Evolutionary conservation across 2,113 vertebrate species (phyloP).

Genomic region (Austrofundulus limnaeus): DNA sequence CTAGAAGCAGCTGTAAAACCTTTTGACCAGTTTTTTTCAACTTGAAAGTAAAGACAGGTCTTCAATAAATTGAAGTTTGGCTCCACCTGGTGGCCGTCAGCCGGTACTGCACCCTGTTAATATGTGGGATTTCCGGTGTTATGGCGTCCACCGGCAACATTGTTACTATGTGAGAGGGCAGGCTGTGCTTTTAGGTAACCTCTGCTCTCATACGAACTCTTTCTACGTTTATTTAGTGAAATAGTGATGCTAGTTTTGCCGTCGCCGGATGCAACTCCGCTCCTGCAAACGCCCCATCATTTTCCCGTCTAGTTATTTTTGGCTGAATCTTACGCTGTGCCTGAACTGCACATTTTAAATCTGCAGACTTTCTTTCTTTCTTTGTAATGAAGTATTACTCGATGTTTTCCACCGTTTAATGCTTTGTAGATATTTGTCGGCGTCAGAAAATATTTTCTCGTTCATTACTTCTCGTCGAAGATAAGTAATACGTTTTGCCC

Average conservation of each 20-base stretch:
- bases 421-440: background rate
- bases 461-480: background rate
- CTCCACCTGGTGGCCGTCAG: conserved; percentile 45
- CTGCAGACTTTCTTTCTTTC: conserved; percentile 6
- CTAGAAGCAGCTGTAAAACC: no score
- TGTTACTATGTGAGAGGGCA: conserved; percentile 34
- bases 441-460: background rate
- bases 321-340: background rate
- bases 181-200: conserved; percentile 48
- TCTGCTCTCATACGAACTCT: background rate
- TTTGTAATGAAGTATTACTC: conserved; percentile 13
- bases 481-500: background rate
- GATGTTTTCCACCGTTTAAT: conserved; percentile 23
- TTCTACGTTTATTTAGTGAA: accelerated
- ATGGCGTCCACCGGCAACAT: conserved; percentile 76
- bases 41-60: no score
- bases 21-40: no score
- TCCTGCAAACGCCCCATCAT: background rate
- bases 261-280: background rate
- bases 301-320: background rate
- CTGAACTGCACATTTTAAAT: background rate
- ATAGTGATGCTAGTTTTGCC: accelerated
- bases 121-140: conserved; percentile 80
- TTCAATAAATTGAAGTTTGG: background rate
- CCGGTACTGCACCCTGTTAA: conserved; percentile 13